Base-by-base conservation (phyloP, 2,113 vertebrate genomes). In the Corythornis vintsioides region DNA sequence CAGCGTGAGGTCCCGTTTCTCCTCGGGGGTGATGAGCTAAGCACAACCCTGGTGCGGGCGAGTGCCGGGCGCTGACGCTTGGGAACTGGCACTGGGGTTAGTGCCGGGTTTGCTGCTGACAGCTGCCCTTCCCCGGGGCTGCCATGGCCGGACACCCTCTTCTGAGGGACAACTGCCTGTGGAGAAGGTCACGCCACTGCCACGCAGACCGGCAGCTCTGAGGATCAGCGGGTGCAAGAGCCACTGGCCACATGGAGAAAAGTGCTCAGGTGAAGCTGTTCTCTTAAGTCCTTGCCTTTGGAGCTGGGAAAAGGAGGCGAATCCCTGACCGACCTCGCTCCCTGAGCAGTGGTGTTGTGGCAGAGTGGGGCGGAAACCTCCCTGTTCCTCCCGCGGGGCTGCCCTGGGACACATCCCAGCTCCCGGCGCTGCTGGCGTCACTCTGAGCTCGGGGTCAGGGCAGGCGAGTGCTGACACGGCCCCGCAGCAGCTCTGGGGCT, bases 21-120 rank as follows among this genome's bases (percentile, higher is more conserved):
- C 45, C 72, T 25, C 11, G 5, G 66, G 77, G 60, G 12, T 28
- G 93, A 60, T 93, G 89, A 95, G 96, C 92, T 90, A 42, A 92
- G 93, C 92, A 73, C 29, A 73, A 35, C 31, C n/a, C 31, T 3
- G 0, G 7, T 2, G 31, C 3, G 4, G n/a, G 65, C 5, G 6
- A 60, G 47, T 10, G 4, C 20, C 5, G 16, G 64, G 24, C 10
- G 19, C 42, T 35, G 72, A 29, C 3, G 5, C 71, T 22, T 11
- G 11, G 83, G 69, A 57, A 4, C 42, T 5, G 28, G 53, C 2
- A 3, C 40, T 82, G 12, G 2, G 7, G 43, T 61, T n/a, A 13
- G 80, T 33, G 72, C 26, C 7, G 59, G 11, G 17, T 29, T 31
- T 61, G 72, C 60, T 83, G 89, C 77, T 55, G 80, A 1, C n/a